A percentile compares a stretch with the other conserved stretches of the same genome.
These are phyloP conservation scores for Chymomyza fuscimana DNA, from an alignment of 2,888 invertebrate genomes.

Conservation along the genomic window DNA sequence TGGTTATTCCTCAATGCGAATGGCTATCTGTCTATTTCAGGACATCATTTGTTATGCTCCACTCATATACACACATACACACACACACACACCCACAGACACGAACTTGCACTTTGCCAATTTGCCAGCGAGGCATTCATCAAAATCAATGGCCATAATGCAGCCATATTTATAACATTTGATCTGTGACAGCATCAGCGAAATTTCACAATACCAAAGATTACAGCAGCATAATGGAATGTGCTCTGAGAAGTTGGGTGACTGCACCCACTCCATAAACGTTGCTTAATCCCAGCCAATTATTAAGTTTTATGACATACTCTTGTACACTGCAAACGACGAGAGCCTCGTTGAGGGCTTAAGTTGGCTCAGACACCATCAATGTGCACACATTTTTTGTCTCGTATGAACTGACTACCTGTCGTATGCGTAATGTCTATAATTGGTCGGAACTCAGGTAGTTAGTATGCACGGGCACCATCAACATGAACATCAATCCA, in stretches of 20 bases:
- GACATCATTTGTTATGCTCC: slow-evolving; percentile 51
- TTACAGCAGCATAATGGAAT: no score
- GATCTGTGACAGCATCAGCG: slow-evolving; percentile 15
- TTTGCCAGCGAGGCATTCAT: slow-evolving; percentile 40
- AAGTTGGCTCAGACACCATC: background rate
- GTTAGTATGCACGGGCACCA: background rate
- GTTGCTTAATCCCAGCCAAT: background rate
- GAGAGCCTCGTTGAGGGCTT: background rate
- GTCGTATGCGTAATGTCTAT: background rate
- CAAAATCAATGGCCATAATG: slow-evolving; percentile 49
- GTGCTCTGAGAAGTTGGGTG: background rate
- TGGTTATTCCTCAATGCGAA: background rate
- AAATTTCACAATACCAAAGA: background rate
- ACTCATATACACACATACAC: slow-evolving; percentile 8
- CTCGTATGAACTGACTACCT: background rate
- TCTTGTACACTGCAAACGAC: background rate
- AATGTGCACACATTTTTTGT: slow-evolving; percentile 1
- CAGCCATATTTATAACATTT: slow-evolving; percentile 51
- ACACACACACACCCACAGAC: background rate
- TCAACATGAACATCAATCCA: background rate
- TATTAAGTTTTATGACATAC: background rate
- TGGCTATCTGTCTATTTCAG: background rate
- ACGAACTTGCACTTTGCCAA: slow-evolving; percentile 11
- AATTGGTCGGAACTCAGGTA: background rate
- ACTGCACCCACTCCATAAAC: background rate